A percentile compares a stretch with the other conserved stretches of the same genome.
Conservation (phyloP, 2,797 vertebrate genomes). For the Bradypodion pumilum region DNA sequence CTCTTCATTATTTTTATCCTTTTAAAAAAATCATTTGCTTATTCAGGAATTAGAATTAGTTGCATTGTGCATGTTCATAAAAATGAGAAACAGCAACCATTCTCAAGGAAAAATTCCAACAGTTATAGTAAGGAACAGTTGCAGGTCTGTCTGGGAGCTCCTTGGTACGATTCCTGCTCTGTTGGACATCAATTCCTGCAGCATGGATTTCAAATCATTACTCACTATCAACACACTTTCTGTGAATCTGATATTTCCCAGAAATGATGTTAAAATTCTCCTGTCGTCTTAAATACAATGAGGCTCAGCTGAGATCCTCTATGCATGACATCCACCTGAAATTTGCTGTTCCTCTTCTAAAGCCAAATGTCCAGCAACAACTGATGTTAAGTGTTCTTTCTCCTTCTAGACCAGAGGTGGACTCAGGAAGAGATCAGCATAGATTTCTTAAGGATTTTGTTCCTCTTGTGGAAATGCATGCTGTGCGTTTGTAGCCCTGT, state of each 20-base stretch:
- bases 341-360: neutral
- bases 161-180: neutral
- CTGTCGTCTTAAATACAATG: too few relatives aligned
- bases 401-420: too few relatives aligned
- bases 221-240: neutral
- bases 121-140: neutral
- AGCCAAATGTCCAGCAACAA: neutral
- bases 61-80: neutral
- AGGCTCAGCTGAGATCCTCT: neutral
- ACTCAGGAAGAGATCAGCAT: neutral
- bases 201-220: neutral
- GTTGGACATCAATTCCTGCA: neutral
- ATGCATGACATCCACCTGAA: neutral
- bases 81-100: neutral
- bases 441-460: too few relatives aligned
- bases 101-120: neutral
- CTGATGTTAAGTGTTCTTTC: neutral
- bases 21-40: too few relatives aligned
- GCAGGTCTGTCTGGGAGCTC: neutral
- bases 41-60: too few relatives aligned
- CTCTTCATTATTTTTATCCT: too few relatives aligned
- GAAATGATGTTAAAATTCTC: neutral
- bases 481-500: neutral
- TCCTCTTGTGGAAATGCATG: neutral
- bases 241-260: neutral